A percentile compares a stretch with the other conserved stretches of the same genome.
phyloP scores from a whole-genome alignment of 2,797 vertebrate species.

The Liasis olivaceus region DNA sequence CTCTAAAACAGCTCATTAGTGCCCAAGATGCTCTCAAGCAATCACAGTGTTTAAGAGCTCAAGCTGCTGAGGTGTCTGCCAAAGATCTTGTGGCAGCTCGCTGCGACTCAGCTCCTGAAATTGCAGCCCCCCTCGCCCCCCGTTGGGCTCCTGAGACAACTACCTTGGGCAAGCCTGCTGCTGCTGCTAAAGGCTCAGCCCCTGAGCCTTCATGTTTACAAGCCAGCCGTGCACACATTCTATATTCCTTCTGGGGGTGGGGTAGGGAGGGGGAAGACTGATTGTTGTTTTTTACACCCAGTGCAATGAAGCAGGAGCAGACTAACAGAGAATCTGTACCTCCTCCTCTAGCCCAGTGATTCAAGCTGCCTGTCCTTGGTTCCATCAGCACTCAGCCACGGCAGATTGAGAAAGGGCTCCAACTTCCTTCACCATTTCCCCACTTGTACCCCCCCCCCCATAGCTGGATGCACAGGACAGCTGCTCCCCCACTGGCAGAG shows the following conservation, averaged over 20 bases:
- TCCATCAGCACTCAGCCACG: neutral
- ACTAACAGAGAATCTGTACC: no score
- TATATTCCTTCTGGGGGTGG: no score
- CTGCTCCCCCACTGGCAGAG: neutral
- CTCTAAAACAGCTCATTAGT: slow-evolving; percentile 53
- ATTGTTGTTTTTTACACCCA: no score
- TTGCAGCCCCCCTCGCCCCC: slow-evolving; percentile 36
- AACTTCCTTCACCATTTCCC: neutral
- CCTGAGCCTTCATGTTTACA: neutral
- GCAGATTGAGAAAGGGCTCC: neutral
- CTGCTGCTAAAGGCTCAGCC: no score
- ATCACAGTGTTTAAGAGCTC: slow-evolving; percentile 57
- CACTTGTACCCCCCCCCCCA: neutral
- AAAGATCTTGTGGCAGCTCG: slow-evolving; percentile 49
- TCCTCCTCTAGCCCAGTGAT: no score
- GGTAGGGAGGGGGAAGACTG: no score
- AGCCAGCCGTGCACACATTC: neutral
- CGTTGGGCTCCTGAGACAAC: neutral
- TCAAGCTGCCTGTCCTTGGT: no score
- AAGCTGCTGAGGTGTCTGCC: slow-evolving; percentile 49
- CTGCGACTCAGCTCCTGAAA: slow-evolving; percentile 35
- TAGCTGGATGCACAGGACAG: neutral
- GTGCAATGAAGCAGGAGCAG: no score
- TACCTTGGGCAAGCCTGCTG: no score
- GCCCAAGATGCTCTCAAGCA: slow-evolving; percentile 44